Base-by-base conservation (phyloP, 2,888 invertebrate genomes). In the Hesperia comma region DNA sequence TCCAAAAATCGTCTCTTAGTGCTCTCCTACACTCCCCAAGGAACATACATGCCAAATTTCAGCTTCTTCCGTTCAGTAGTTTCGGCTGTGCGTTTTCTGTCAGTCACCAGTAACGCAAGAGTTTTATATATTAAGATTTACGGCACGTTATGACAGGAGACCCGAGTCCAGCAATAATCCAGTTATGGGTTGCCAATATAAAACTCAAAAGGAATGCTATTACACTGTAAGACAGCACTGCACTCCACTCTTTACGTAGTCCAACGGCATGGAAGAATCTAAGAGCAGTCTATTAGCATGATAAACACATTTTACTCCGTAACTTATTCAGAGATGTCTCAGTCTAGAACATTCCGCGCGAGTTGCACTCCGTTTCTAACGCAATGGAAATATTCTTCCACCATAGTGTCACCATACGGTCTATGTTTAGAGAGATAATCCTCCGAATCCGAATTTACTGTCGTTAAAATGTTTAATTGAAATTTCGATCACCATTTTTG, bases 341-440 rank as follows among this genome's bases (percentile, higher is more conserved):
- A 40, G 56, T 40, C 37, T 40, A 56, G 56, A 56, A 40, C 40
- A 56, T 56, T 56, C 56, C 56, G 6, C 37, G 40, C 56, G 56
- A 56, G 40, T 17, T 40, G 21, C 26, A 37, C 40, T 33, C 56
- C 56, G 40, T 26, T 19, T 40, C 56, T 40, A 56, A 56, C 58
- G 58, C 46, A 32, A 41, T 58, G 58, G 46, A 58, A 41, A 58
- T 46, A 58, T 58, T 58, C 43, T 17, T 58, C 8, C 7, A 33
- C 6, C 14, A 5, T 58, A 46, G 32, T 1, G n/a, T 6, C 12
- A 17, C 46, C 58, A 46, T 17, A 46, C 1, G 12, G 1, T 14
- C 6, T 40, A 14, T 1, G 19, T 37, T 37, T 19, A 32, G 12
- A 19, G 40, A 19, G 56, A 56, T 32, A 56, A 6, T 40, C 40